A percentile compares a stretch with the other conserved stretches of the same genome.
Conservation (phyloP, 2,888 invertebrate genomes). For the Hypolimnas misippus region DNA sequence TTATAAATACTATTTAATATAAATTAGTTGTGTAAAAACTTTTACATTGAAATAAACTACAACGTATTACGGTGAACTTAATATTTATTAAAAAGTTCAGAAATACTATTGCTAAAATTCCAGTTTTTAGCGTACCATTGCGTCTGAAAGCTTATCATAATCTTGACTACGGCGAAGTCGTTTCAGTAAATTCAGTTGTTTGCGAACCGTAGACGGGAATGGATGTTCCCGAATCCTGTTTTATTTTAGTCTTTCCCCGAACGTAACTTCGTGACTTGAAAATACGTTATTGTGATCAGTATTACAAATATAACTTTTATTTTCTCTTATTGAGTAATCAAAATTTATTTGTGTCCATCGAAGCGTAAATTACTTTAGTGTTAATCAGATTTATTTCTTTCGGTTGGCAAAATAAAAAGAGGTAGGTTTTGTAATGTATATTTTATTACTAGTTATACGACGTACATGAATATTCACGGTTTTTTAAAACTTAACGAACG, state of each 20-base stretch:
- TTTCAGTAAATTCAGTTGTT: constrained; percentile 57
- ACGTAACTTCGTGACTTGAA: constrained; percentile 31
- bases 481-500: background rate
- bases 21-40: too few species aligned
- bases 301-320: constrained; percentile 23
- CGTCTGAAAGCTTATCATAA: constrained; percentile 32
- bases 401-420: background rate
- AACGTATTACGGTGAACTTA: too few species aligned
- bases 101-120: constrained; percentile 8
- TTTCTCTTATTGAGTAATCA: constrained; percentile 1
- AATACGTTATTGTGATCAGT: constrained; percentile 31
- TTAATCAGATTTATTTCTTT: background rate
- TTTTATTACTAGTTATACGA: background rate
- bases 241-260: constrained; percentile 29
- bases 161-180: constrained; percentile 15
- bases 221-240: constrained; percentile 51
- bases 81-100: background rate
- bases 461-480: constrained; percentile 1
- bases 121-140: constrained; percentile 11
- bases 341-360: constrained; percentile 13
- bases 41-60: too few species aligned
- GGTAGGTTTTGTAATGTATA: background rate
- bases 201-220: constrained; percentile 57
- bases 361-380: constrained; percentile 3
- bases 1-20: too few species aligned